Base-by-base conservation (phyloP, 2,797 vertebrate species). In the Microtus californicus region DNA sequence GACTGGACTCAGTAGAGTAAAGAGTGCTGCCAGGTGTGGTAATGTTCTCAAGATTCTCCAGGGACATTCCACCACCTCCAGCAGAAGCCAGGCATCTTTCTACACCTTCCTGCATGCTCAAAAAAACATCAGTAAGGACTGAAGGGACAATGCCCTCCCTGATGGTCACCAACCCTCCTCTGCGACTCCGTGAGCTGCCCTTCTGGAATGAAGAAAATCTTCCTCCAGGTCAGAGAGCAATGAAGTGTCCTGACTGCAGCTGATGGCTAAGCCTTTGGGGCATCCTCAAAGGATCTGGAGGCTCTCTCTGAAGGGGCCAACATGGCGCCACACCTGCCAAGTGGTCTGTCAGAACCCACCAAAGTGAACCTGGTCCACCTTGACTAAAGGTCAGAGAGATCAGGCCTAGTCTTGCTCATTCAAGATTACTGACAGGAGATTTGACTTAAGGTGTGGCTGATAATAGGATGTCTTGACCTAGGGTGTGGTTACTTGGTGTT, bases 31-130 rank as follows among this genome's bases (percentile, higher is more conserved):
- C 29, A 48, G 43, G 40, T 5, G 4, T 85, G 61, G 40, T 15
- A 63, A 43, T 21, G 37, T 9, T 63, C 37, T 43, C 59, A 63
- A 29, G 56, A 63, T 40, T n/a, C 25, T 85, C 43, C 56, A 65
- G 0, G 37, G 81, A 67, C 45, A 23, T 77, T 43, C 45, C n/a
- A 54, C 8, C 27, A 56, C 43, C 31, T 19, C 37, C 37, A 21
- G 2, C 0, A 12, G 45, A 67, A n/a, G 13, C 27, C 13, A 40
- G 5, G 11, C 29, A 78, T 34, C 73, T 37, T 9, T 37, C 13
- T 21, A 6, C 10, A 4, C 19, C n/a, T 71, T n/a, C 10, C 17
- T 37, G 67, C 17, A 9, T 1, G 34, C n/a, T n/a, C 3, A 0
- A 19, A 11, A 9, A 12, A 43, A 9, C 29, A 54, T 27, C 21